phyloP scores from a whole-genome alignment of 2,797 vertebrate species.

The Neostethus bicornis region DNA sequence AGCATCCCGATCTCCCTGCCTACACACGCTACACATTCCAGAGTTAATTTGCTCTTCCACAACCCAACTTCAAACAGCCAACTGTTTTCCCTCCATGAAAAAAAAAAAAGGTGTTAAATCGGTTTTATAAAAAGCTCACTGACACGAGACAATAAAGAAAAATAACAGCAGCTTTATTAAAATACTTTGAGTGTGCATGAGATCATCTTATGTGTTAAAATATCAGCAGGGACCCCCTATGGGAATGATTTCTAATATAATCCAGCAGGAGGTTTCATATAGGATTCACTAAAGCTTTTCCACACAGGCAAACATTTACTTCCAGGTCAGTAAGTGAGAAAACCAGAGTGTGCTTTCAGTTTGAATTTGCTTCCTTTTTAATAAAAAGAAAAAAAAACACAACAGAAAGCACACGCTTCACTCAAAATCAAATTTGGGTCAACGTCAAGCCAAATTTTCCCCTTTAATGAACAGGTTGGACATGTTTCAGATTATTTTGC shows the following conservation, averaged over 20 bases:
- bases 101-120: conserved; percentile 36
- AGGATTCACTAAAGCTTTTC: conserved; percentile 40
- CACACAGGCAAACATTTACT: conserved; percentile 51
- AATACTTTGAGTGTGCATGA: conserved; percentile 7
- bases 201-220: not conserved
- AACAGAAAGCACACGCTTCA: conserved; percentile 28
- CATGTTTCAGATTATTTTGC: conserved; percentile 15
- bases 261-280: conserved; percentile 6
- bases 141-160: not conserved
- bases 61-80: conserved; percentile 31
- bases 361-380: conserved; percentile 38
- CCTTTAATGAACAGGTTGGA: conserved; percentile 35
- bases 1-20: conserved; percentile 39
- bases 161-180: not conserved
- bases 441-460: conserved; percentile 21
- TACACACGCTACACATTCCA: conserved; percentile 63
- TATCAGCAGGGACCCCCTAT: not conserved
- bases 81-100: conserved; percentile 5
- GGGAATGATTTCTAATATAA: not conserved
- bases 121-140: not conserved
- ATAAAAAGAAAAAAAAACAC: too few relatives aligned
- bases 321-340: conserved; percentile 70
- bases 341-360: conserved; percentile 35
- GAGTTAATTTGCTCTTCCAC: conserved; percentile 27
- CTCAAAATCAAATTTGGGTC: conserved; percentile 50